Percentiles rank a stretch among this genome's conserved stretches.
Evolutionary conservation across 2,797 vertebrate species (phyloP).

Genomic region (Dallia pectoralis): DNA sequence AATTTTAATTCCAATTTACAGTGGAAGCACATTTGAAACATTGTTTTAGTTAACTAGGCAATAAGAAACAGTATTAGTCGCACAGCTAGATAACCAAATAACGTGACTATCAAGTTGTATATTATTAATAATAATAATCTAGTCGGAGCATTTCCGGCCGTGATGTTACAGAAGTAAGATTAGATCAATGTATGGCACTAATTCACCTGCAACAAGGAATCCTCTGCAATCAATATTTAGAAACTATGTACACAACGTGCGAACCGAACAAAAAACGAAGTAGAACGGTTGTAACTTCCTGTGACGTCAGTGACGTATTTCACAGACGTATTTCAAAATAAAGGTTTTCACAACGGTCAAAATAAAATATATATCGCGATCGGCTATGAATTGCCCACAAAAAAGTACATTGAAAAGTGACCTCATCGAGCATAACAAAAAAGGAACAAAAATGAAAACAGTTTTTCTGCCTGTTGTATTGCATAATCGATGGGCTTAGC

Average conservation of each 20-base stretch:
- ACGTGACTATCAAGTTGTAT: neutral
- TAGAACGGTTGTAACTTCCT: conserved; percentile 43
- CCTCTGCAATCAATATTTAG: conserved; percentile 6
- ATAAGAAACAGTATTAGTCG: neutral
- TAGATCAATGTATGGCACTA: neutral
- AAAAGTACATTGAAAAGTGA: neutral
- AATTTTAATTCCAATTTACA: neutral
- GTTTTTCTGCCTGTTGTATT: neutral
- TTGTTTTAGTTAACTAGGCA: neutral
- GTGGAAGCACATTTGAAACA: neutral
- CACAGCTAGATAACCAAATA: neutral
- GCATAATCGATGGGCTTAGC: neutral
- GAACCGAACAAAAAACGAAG: neutral
- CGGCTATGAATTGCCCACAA: too few species aligned
- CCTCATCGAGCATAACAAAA: neutral
- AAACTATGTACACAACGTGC: conserved; percentile 5
- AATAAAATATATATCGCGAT: too few species aligned
- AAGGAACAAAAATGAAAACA: neutral
- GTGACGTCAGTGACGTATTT: conserved; percentile 41
- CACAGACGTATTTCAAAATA: conserved; percentile 61
- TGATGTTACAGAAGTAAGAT: neutral
- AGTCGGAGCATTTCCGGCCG: neutral
- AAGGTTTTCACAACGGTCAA: conserved; percentile 28
- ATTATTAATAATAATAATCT: too few species aligned
- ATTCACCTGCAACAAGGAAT: conserved; percentile 34